A percentile compares a stretch with the other conserved stretches of the same genome.
phyloP scores from a whole-genome alignment of 1,140 invertebrate genomes.

The Ostrea denselamellosa region DNA sequence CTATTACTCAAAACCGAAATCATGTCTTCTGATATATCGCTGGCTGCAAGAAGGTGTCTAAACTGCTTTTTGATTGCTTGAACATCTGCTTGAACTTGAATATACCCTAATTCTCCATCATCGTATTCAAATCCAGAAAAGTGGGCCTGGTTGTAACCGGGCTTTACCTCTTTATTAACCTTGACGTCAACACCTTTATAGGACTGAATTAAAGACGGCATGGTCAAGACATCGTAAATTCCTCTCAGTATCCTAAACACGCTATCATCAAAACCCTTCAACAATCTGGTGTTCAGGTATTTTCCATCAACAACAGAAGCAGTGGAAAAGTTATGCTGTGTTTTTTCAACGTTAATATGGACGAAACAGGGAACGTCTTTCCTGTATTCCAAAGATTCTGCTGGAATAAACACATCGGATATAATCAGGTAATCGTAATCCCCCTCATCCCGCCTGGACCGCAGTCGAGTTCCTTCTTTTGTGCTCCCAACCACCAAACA shows the following conservation, averaged over 20 bases:
- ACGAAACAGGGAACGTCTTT: slow-evolving; percentile 52
- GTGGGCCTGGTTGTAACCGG: slow-evolving; percentile 17
- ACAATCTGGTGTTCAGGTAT: slow-evolving; percentile 1
- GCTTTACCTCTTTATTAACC: slow-evolving; percentile 39
- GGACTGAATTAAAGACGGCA: not conserved
- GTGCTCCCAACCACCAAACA: slow-evolving; percentile 54
- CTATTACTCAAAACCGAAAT: not conserved
- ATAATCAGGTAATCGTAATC: slow-evolving; percentile 52
- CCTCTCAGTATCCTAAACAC: slow-evolving; percentile 41
- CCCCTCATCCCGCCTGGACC: slow-evolving; percentile 34
- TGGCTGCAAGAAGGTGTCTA: not conserved
- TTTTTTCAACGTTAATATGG: slow-evolving; percentile 35
- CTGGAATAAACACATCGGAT: slow-evolving; percentile 41
- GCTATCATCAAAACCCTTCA: not conserved
- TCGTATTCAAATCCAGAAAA: slow-evolving; percentile 2
- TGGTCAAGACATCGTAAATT: not conserved
- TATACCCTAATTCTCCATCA: not conserved
- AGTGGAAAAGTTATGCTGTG: not conserved
- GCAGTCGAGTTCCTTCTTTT: slow-evolving; percentile 45
- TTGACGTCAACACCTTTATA: not conserved
- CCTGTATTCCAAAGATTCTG: slow-evolving; percentile 37
- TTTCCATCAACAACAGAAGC: slow-evolving; percentile 12
- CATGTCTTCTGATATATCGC: slow-evolving; percentile 13
- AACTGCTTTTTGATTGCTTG: not conserved
- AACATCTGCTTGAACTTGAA: not conserved